Base-by-base conservation (phyloP, 2,113 vertebrate genomes). In the Pedionomus torquatus region DNA sequence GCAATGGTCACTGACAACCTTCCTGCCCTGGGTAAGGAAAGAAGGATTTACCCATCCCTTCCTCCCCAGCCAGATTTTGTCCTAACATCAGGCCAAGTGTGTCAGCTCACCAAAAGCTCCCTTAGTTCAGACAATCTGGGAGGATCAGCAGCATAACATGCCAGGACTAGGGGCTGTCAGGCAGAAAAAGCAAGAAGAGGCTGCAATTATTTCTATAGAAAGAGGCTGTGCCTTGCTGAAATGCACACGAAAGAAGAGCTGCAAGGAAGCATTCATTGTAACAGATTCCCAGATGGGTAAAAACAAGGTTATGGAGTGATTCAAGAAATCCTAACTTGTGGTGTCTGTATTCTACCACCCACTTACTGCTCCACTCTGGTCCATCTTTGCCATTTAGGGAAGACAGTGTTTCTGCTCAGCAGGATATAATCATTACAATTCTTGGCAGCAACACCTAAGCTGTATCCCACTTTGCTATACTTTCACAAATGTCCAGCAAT, bases 321-420 rank as follows among this genome's bases (percentile, higher is more conserved):
- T 30, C 21, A 74, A 55, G 57, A 75, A 92, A 79, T 48, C 44
- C 44, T 65, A 21, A 79, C 30, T 69, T 79, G 66, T 11, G 7
- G 17, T 35, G 58, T 72, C 52, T 68, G 14, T 30, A 63, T 66
- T 85, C 82, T 31, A 84, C 43, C 61, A 82, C 13, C 66, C 64
- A 63, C 64, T 63, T 68, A 60, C 65, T 1, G 1, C 17, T 65
- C 37, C 41, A 7, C 41, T 77, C 54, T 9, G 35, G 30, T 81
- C 25, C 18, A 70, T 49, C 72, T 44, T 55, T 58, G 28, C 60
- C 80, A 92, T 95, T 68, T 83, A 84, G 70, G 74, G 81, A 81
- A 89, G 57, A 35, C 0, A 20, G 52, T 55, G 69, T 19, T 91
- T 76, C 71, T 91, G 54, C 63, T 77, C 74, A 76, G 84, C 41